phyloP scores from a whole-genome alignment of 2,113 vertebrate species.

The Ammodytes dubius region DNA sequence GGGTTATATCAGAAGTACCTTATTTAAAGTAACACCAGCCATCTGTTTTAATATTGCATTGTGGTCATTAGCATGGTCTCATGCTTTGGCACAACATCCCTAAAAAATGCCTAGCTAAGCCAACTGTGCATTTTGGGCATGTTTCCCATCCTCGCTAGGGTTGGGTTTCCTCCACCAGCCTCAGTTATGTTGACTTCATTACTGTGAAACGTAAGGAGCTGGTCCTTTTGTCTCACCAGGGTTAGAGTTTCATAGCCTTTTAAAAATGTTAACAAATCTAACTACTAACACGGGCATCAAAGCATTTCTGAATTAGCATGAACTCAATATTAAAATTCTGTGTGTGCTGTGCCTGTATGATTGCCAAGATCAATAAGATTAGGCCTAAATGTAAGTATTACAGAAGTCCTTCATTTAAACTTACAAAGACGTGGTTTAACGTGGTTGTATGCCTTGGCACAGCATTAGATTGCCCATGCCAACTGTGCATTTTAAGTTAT shows the following conservation, averaged over 20 bases:
- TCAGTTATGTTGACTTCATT: constrained; percentile 41
- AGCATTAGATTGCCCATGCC: constrained; percentile 5
- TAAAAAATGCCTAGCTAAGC: not conserved
- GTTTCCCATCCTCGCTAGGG: constrained; percentile 10
- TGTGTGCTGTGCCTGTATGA: not conserved
- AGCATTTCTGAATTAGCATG: not conserved
- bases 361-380: not conserved
- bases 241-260: constrained; percentile 21
- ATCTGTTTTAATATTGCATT: constrained; percentile 43
- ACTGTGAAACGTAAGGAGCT: constrained; percentile 47
- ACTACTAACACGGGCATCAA: not conserved
- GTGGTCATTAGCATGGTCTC: constrained; percentile 18
- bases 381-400: not conserved
- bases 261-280: not conserved
- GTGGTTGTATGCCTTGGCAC: no score
- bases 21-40: constrained; percentile 19
- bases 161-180: constrained; percentile 47
- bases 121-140: constrained; percentile 42
- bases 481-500: constrained; percentile 53
- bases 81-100: constrained; percentile 32
- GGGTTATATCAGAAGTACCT: not conserved
- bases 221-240: constrained; percentile 15
- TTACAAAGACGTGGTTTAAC: not conserved
- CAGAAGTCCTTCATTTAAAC: constrained; percentile 8
- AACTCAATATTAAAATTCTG: not conserved